These are phyloP conservation scores for Hemaris fuciformis DNA, from an alignment of 2,888 invertebrate genomes.

Conservation along the genomic window DNA sequence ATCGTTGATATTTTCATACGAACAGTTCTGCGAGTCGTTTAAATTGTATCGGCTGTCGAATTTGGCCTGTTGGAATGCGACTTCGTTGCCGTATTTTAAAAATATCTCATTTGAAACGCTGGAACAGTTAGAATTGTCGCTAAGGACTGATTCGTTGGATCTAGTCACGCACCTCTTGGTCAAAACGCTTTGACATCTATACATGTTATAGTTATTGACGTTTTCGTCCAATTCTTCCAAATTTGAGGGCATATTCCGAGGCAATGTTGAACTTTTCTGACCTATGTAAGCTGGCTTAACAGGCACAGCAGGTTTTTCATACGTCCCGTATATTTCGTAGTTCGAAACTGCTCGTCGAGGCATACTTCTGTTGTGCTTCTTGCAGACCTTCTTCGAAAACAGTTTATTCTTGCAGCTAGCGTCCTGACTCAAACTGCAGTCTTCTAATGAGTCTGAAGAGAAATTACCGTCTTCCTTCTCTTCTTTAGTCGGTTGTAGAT, in stretches of 20 bases:
- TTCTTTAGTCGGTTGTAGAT: constrained; percentile 67
- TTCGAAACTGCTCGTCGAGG: constrained; percentile 88
- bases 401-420: constrained; percentile 74
- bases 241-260: constrained; percentile 78
- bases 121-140: constrained; percentile 76
- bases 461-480: constrained; percentile 85
- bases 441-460: constrained; percentile 90
- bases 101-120: constrained; percentile 79
- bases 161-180: constrained; percentile 81
- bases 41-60: constrained; percentile 73
- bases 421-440: constrained; percentile 82
- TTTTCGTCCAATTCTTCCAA: constrained; percentile 80
- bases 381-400: constrained; percentile 78
- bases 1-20: constrained; percentile 71
- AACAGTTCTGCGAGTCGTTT: constrained; percentile 73
- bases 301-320: constrained; percentile 68
- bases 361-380: constrained; percentile 73
- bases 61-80: constrained; percentile 74
- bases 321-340: constrained; percentile 85
- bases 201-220: constrained; percentile 67
- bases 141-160: constrained; percentile 79
- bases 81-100: constrained; percentile 74
- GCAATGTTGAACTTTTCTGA: constrained; percentile 74
- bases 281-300: constrained; percentile 59
- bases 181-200: constrained; percentile 74